Evolutionary conservation across 1,140 invertebrate species (phyloP).

Genomic region (Pinna nobilis): DNA sequence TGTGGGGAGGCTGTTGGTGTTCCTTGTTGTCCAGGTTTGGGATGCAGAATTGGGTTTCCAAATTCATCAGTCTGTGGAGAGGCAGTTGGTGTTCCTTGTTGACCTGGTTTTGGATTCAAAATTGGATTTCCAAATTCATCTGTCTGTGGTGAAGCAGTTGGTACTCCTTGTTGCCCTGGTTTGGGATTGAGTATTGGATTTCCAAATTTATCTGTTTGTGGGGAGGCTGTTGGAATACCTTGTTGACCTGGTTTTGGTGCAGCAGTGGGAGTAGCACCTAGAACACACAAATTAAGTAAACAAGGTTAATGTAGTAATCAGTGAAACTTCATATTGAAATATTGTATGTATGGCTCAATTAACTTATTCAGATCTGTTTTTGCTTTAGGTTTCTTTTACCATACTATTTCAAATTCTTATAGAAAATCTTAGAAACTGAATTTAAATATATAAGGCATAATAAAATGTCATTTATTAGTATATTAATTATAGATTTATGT

Average conservation of each 20-base stretch:
- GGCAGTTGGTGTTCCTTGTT: conserved; percentile 15
- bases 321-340: too few species aligned
- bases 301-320: too few species aligned
- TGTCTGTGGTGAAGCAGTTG: background rate
- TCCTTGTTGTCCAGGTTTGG: background rate
- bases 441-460: too few species aligned
- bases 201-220: conserved; percentile 13
- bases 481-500: too few species aligned
- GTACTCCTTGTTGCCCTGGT: background rate
- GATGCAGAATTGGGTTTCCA: conserved; percentile 13
- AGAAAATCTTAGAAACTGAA: too few species aligned
- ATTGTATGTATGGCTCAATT: too few species aligned
- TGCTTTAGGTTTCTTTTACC: too few species aligned
- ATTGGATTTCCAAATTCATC: conserved; percentile 5
- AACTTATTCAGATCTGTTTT: too few species aligned
- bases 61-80: conserved; percentile 25
- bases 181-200: conserved; percentile 3
- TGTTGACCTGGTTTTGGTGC: conserved; percentile 3
- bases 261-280: background rate
- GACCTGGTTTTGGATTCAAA: background rate
- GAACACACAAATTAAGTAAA: background rate
- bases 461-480: too few species aligned
- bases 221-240: background rate
- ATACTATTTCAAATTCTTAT: too few species aligned
- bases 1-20: too few species aligned